Evolutionary conservation across 2,797 vertebrate species (phyloP).

Genomic region (Harpagifer antarcticus): DNA sequence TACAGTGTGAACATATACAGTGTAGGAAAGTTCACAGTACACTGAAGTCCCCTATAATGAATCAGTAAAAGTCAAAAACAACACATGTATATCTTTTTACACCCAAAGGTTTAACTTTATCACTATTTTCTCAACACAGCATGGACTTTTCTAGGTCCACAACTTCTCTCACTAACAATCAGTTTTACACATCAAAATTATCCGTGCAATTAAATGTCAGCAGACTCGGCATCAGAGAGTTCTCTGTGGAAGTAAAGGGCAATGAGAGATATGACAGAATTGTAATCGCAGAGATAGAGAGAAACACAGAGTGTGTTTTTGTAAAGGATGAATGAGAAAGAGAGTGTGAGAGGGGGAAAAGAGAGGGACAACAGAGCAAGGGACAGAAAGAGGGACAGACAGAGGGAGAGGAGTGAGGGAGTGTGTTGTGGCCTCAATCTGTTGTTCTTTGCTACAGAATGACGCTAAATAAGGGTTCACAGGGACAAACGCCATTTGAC

Average conservation of each 20-base stretch:
- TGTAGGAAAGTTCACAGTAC: conserved; percentile 1
- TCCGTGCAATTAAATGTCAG: conserved; percentile 31
- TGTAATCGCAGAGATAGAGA: conserved; percentile 43
- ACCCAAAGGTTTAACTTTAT: conserved; percentile 10
- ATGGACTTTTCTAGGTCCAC: conserved; percentile 13
- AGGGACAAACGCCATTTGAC: conserved; percentile 66
- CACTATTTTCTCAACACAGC: conserved; percentile 7
- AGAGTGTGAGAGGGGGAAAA: conserved; percentile 15
- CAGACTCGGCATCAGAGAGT: conserved; percentile 14
- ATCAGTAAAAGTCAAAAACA: conserved; percentile 11
- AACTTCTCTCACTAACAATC: conserved; percentile 19
- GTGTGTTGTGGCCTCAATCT: conserved; percentile 61
- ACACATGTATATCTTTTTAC: background rate
- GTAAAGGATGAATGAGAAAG: conserved; percentile 50
- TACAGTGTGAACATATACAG: conserved; percentile 1
- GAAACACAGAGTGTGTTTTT: background rate
- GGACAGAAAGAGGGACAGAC: conserved; percentile 9
- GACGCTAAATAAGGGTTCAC: conserved; percentile 63
- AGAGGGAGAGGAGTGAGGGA: conserved; percentile 9
- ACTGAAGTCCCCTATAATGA: background rate
- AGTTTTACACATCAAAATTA: conserved; percentile 28
- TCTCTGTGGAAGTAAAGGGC: background rate
- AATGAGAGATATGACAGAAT: conserved; percentile 51
- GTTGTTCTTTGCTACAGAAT: conserved; percentile 51
- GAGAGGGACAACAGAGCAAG: conserved; percentile 23